These are phyloP conservation scores for Vireo griseus DNA, from an alignment of 2,797 vertebrate species.

Conservation along the genomic window DNA sequence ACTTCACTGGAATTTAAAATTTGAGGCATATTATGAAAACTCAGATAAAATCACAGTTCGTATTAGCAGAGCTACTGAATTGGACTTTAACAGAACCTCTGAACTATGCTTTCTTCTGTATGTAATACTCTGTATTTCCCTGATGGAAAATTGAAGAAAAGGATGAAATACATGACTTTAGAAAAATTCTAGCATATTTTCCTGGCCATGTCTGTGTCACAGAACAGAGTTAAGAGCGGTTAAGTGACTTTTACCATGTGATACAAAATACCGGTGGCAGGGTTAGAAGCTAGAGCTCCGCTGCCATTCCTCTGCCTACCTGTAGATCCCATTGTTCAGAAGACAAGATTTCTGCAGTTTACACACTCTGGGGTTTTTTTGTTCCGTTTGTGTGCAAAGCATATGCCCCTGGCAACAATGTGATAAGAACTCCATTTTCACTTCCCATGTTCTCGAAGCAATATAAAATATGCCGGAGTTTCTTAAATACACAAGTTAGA, in stretches of 20 bases:
- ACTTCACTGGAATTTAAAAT: background rate
- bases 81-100: background rate
- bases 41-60: background rate
- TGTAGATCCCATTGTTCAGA: background rate
- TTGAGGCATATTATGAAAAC: background rate
- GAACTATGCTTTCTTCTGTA: background rate
- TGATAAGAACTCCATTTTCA: conserved; percentile 5
- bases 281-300: background rate
- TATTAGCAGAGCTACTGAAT: background rate
- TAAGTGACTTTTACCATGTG: background rate
- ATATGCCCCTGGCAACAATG: background rate
- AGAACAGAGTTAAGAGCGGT: background rate
- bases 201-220: background rate
- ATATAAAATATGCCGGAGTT: background rate
- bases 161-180: background rate
- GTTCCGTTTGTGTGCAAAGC: background rate
- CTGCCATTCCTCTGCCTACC: background rate
- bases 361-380: background rate
- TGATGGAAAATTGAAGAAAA: background rate
- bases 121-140: background rate
- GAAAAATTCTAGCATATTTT: background rate
- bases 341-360: background rate
- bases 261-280: background rate
- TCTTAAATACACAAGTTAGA: conserved; percentile 21
- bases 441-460: conserved; percentile 9